Base-by-base conservation (phyloP, 2,113 vertebrate species). In the Lichenostomus cassidix region DNA sequence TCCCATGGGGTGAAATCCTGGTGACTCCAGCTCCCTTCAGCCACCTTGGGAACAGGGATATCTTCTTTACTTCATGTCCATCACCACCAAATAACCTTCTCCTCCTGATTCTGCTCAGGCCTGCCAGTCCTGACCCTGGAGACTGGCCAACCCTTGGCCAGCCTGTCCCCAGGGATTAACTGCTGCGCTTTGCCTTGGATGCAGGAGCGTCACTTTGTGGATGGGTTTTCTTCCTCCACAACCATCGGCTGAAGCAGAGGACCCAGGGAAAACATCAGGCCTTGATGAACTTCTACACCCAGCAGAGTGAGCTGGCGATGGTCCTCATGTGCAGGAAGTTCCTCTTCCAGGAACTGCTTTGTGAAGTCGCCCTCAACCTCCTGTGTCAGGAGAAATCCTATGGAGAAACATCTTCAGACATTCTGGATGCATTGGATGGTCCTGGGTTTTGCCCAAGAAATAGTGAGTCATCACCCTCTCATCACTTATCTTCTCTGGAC, bases 171-270 rank as follows among this genome's bases (percentile, higher is more conserved):
- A 21, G 24, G 28, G 60, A 50, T 8, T 14, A 22, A 10, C 12
- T 42, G 78, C 70, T 70, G 11, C 68, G 71, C 52, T 13, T 29
- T 12, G 20, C 29, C 88, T 44, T 10, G 17, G 71, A 12, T 1
- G 8, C 27, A 44, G 4, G 23, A 80, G 35, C 67, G 81, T 15
- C 47, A 44, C 33, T 13, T 63, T 1, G 0, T 33, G 2, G 7
- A 28, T 73, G 67, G 16, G 3, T 20, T 59, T 56, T 46, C 35
- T 42, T 25, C 49, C 53, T 89, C 47, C 21, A 27, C 70, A 71
- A 2, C 24, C 41, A 17, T 1, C 0, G 0, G 7, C 22, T 35
- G 39, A 35, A 92, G 22, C 71, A 71, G 49, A 41, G 10, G 28
- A 25, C 42, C 31, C 35, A 39, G 20, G 67, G 33, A 67, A 55